A percentile compares a stretch with the other conserved stretches of the same genome.
These are phyloP conservation scores for Tipula confusa DNA, from an alignment of 2,888 invertebrate species.

Conservation along the genomic window DNA sequence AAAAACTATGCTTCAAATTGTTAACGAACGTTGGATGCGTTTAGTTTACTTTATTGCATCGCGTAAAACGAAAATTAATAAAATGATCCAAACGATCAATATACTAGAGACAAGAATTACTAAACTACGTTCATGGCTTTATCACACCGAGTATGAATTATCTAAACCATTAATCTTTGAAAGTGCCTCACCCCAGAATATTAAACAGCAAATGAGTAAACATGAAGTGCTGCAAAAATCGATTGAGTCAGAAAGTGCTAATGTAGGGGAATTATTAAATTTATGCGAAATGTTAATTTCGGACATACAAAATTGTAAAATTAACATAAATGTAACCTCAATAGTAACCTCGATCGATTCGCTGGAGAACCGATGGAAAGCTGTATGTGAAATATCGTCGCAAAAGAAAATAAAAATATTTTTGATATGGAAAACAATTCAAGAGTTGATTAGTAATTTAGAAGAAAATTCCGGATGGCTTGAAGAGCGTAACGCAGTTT, in stretches of 20 bases:
- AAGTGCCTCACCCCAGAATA: slow-evolving; percentile 58
- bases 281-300: slow-evolving; percentile 71
- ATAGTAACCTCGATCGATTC: slow-evolving; percentile 64
- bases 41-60: slow-evolving; percentile 61
- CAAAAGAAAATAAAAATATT: slow-evolving; percentile 66
- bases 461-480: slow-evolving; percentile 60
- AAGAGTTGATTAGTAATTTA: slow-evolving; percentile 56
- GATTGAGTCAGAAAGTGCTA: slow-evolving; percentile 71
- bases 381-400: slow-evolving; percentile 67
- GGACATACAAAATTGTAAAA: slow-evolving; percentile 68
- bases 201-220: slow-evolving; percentile 65
- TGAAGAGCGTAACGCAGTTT: slow-evolving; percentile 57
- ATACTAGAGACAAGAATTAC: slow-evolving; percentile 68
- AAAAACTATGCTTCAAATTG: slow-evolving; percentile 55
- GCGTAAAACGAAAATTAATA: slow-evolving; percentile 66
- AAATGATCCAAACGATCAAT: slow-evolving; percentile 65
- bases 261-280: slow-evolving; percentile 73
- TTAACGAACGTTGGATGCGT: slow-evolving; percentile 66
- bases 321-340: slow-evolving; percentile 65
- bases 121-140: slow-evolving; percentile 67
- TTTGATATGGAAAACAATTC: slow-evolving; percentile 57
- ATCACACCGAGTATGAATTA: slow-evolving; percentile 66
- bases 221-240: slow-evolving; percentile 69
- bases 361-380: slow-evolving; percentile 74
- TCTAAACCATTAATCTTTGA: slow-evolving; percentile 65